These are phyloP conservation scores for Eupithecia subfuscata DNA, from an alignment of 2,888 invertebrate genomes.

Conservation along the genomic window DNA sequence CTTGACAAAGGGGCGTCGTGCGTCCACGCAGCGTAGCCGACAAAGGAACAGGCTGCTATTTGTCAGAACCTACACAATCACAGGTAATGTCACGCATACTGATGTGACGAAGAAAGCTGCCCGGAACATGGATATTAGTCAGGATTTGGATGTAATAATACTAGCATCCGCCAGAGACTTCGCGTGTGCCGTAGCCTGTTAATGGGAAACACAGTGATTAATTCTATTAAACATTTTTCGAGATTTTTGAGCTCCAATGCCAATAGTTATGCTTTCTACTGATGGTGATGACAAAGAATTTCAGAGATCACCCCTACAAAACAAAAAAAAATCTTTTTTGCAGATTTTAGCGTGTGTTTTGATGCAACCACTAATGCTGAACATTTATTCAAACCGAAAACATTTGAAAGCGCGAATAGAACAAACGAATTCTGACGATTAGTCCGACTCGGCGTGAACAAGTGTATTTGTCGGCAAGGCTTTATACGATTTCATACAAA, in stretches of 20 bases:
- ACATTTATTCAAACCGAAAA: too few species aligned
- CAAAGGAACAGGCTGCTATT: conserved; percentile 71
- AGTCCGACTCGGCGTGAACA: not conserved
- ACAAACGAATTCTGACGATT: not conserved
- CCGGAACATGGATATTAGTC: conserved; percentile 18
- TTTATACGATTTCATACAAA: not conserved
- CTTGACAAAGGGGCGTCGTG: conserved; percentile 65
- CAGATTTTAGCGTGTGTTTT: too few species aligned
- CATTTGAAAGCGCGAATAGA: not conserved
- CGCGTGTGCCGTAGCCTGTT: not conserved
- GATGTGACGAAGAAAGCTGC: conserved; percentile 56
- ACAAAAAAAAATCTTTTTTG: not conserved
- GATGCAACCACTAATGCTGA: too few species aligned
- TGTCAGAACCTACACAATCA: conserved; percentile 67
- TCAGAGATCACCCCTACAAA: not conserved
- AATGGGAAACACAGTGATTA: not conserved
- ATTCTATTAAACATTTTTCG: not conserved
- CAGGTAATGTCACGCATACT: conserved; percentile 61
- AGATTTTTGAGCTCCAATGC: not conserved
- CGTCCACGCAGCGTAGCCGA: conserved; percentile 62
- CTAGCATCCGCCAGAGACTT: not conserved
- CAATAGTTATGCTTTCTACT: not conserved
- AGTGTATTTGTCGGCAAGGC: not conserved
- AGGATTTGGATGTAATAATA: conserved; percentile 1
- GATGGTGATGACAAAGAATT: not conserved